These are phyloP conservation scores for Pinna nobilis DNA, from an alignment of 1,140 invertebrate genomes.

Conservation along the genomic window DNA sequence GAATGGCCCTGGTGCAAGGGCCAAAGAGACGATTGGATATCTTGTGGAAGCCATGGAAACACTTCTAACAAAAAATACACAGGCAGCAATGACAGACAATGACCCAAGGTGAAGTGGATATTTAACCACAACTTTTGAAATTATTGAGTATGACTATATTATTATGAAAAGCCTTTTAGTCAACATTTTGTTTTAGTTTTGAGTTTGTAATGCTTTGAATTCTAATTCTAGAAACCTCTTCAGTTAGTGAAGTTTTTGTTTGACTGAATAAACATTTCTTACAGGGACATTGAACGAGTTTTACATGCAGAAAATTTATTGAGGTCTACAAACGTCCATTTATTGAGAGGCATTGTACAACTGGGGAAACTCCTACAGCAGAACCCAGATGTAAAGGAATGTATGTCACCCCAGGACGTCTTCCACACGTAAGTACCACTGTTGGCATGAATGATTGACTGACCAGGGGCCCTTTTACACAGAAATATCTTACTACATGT, in stretches of 20 bases:
- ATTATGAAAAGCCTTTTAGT: too few relatives aligned
- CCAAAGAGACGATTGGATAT: slow-evolving; percentile 65
- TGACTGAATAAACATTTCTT: slow-evolving; percentile 9
- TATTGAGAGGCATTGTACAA: slow-evolving; percentile 67
- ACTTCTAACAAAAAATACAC: slow-evolving; percentile 63
- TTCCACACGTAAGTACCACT: slow-evolving; percentile 70
- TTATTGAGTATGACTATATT: too few relatives aligned
- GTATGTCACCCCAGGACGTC: slow-evolving; percentile 67
- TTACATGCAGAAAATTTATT: slow-evolving; percentile 66
- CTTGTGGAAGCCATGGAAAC: slow-evolving; percentile 69
- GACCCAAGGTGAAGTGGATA: slow-evolving; percentile 51
- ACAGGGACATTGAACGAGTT: slow-evolving; percentile 42
- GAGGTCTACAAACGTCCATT: slow-evolving; percentile 66
- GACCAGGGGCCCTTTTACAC: too few relatives aligned
- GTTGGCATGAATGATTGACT: too few relatives aligned
- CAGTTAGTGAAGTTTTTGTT: too few relatives aligned
- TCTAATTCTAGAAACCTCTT: too few relatives aligned
- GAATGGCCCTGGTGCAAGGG: slow-evolving; percentile 62
- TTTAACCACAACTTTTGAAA: too few relatives aligned
- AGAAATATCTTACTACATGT: too few relatives aligned
- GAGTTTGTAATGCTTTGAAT: too few relatives aligned
- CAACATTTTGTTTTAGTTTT: too few relatives aligned
- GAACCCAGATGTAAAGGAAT: slow-evolving; percentile 61
- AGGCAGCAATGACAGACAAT: slow-evolving; percentile 52
- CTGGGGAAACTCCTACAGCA: slow-evolving; percentile 60